Evolutionary conservation across 2,113 vertebrate species (phyloP).

Genomic region (Nanorana parkeri): DNA sequence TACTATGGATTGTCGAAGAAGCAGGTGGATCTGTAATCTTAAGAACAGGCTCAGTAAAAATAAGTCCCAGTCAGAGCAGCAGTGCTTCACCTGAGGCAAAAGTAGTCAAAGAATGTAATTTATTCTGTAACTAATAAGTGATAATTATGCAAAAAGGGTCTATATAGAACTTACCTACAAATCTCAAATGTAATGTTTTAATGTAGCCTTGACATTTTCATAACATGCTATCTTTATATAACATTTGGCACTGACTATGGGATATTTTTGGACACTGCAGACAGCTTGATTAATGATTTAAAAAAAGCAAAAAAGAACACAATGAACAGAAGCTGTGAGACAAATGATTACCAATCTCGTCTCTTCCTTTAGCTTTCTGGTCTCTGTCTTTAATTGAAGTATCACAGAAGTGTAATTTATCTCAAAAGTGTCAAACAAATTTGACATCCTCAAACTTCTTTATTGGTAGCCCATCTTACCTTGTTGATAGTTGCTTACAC

Average conservation of each 20-base stretch:
- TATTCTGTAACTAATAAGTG: not conserved
- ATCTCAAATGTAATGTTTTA: not conserved
- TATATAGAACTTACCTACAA: accelerated
- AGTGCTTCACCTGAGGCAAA: no score
- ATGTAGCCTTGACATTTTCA: conserved; percentile 24
- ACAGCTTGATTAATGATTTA: conserved; percentile 34
- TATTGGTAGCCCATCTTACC: conserved; percentile 8
- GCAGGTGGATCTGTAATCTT: no score
- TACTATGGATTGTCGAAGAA: no score
- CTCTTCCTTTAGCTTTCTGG: conserved; percentile 12
- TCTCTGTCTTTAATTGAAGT: conserved; percentile 44
- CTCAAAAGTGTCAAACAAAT: conserved; percentile 38
- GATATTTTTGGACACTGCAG: not conserved
- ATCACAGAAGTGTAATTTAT: conserved; percentile 41
- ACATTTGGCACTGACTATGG: not conserved
- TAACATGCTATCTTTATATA: not conserved
- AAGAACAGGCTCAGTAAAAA: no score
- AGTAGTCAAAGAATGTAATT: no score
- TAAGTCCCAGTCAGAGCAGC: no score
- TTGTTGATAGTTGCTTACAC: conserved; percentile 5
- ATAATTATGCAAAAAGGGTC: not conserved
- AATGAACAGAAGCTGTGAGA: conserved; percentile 25
- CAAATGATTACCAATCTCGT: conserved; percentile 22
- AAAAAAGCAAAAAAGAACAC: conserved; percentile 27
- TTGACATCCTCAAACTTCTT: conserved; percentile 25